A percentile compares a stretch with the other conserved stretches of the same genome.
Evolutionary conservation across 1,140 invertebrate species (phyloP).

Genomic region (Rhizoglyphus robini): DNA sequence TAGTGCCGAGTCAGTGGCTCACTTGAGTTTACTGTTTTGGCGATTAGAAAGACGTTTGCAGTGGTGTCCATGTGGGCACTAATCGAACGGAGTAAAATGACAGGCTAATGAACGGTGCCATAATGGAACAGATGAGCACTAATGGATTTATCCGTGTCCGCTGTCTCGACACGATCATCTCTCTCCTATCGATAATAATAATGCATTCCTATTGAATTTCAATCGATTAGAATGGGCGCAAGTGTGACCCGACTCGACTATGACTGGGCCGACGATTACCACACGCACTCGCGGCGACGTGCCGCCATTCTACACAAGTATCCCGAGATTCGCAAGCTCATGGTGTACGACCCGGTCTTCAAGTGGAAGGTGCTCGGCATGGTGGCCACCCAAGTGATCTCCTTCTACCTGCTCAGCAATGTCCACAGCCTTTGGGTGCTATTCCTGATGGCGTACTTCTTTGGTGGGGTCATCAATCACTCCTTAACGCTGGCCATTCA

Average conservation of each 20-base stretch:
- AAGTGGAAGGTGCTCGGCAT: slow-evolving; percentile 75
- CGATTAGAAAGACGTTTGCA: too few relatives aligned
- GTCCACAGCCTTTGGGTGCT: slow-evolving; percentile 65
- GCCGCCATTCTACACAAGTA: slow-evolving; percentile 72
- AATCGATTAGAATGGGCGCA: slow-evolving; percentile 79
- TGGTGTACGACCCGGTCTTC: slow-evolving; percentile 78
- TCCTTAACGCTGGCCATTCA: slow-evolving; percentile 91
- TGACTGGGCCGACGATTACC: slow-evolving; percentile 72
- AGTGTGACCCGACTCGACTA: slow-evolving; percentile 73
- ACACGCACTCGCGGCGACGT: slow-evolving; percentile 87
- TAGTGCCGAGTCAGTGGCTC: too few relatives aligned
- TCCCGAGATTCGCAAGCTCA: slow-evolving; percentile 87
- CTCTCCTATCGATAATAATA: too few relatives aligned
- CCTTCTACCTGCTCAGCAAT: slow-evolving; percentile 62
- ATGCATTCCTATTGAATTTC: too few relatives aligned
- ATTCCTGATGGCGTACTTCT: slow-evolving; percentile 67
- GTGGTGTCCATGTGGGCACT: too few relatives aligned
- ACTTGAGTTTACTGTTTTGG: too few relatives aligned
- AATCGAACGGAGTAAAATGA: too few relatives aligned
- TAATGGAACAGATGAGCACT: too few relatives aligned
- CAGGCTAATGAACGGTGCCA: too few relatives aligned
- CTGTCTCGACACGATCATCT: too few relatives aligned
- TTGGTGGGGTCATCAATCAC: slow-evolving; percentile 94
- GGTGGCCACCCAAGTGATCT: slow-evolving; percentile 65
- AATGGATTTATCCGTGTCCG: too few relatives aligned